Percentiles rank a stretch among this genome's conserved stretches.
Evolutionary conservation across 2,113 vertebrate species (phyloP).

Genomic region (Odocoileus hemionus): DNA sequence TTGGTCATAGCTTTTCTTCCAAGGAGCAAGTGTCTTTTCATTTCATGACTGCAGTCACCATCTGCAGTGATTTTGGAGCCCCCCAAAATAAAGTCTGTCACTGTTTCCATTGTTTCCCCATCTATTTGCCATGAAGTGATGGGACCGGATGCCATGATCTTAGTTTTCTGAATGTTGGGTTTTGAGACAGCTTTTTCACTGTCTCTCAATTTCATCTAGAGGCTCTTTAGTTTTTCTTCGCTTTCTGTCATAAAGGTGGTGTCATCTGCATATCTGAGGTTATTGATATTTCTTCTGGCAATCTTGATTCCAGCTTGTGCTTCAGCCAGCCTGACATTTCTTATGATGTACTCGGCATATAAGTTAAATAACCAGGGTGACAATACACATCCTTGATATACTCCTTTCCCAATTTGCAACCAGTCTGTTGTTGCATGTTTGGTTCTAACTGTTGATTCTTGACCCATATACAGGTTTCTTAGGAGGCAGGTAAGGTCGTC

Average conservation of each 20-base stretch:
- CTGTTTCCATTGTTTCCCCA: neutral
- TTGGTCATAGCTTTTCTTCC: neutral
- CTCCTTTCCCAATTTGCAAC: neutral
- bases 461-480: neutral
- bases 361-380: neutral
- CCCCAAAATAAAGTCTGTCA: neutral
- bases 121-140: neutral
- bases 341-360: neutral
- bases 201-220: neutral
- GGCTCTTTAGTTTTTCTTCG: neutral
- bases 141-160: neutral
- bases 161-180: neutral
- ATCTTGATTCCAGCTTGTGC: neutral
- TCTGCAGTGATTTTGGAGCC: neutral
- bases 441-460: neutral
- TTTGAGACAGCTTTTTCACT: neutral
- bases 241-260: neutral
- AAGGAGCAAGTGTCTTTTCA: neutral
- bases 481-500: neutral
- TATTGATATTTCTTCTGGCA: neutral
- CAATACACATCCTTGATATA: neutral
- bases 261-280: neutral
- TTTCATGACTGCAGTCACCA: neutral
- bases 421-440: neutral
- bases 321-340: neutral